Percentiles rank a stretch among this genome's conserved stretches.
phyloP scores from a whole-genome alignment of 2,797 vertebrate species.

The Anas georgica region DNA sequence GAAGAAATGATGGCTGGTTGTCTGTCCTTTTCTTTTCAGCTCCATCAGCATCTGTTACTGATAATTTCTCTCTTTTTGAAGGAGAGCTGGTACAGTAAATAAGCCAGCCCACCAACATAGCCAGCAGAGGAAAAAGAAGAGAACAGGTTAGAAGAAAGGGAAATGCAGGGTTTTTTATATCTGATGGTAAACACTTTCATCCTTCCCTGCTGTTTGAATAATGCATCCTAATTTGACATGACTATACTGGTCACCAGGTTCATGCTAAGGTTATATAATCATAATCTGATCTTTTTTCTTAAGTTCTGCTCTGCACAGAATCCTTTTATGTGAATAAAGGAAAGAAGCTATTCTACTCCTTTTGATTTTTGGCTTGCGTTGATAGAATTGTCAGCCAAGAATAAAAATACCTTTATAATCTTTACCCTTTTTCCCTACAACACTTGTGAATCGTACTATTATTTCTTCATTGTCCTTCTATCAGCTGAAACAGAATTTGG shows the following conservation, averaged over 20 bases:
- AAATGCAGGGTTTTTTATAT: slow-evolving; percentile 31
- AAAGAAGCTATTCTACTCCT: slow-evolving; percentile 64
- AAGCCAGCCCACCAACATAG: slow-evolving; percentile 61
- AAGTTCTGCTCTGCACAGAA: slow-evolving; percentile 42
- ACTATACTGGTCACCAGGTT: slow-evolving; percentile 65
- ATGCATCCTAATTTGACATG: slow-evolving; percentile 68
- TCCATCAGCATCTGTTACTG: slow-evolving; percentile 50
- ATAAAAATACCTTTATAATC: slow-evolving; percentile 67
- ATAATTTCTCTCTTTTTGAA: slow-evolving; percentile 55
- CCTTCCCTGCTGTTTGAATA: slow-evolving; percentile 61
- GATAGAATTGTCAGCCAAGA: slow-evolving; percentile 52
- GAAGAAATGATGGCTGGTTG: background rate
- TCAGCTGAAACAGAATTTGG: slow-evolving; percentile 38
- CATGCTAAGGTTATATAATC: slow-evolving; percentile 64
- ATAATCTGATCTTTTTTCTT: slow-evolving; percentile 64
- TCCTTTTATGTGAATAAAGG: slow-evolving; percentile 65
- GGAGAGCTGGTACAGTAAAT: slow-evolving; percentile 31
- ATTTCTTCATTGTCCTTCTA: slow-evolving; percentile 48
- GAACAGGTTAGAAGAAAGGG: slow-evolving; percentile 53
- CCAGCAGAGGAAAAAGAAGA: slow-evolving; percentile 20
- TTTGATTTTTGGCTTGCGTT: slow-evolving; percentile 63
- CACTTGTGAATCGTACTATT: slow-evolving; percentile 29
- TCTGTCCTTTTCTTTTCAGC: slow-evolving; percentile 1
- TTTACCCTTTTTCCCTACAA: slow-evolving; percentile 34
- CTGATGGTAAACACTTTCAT: slow-evolving; percentile 63